A percentile compares a stretch with the other conserved stretches of the same genome.
phyloP scores from a whole-genome alignment of 2,797 vertebrate species.

The Gastrophryne carolinensis region DNA sequence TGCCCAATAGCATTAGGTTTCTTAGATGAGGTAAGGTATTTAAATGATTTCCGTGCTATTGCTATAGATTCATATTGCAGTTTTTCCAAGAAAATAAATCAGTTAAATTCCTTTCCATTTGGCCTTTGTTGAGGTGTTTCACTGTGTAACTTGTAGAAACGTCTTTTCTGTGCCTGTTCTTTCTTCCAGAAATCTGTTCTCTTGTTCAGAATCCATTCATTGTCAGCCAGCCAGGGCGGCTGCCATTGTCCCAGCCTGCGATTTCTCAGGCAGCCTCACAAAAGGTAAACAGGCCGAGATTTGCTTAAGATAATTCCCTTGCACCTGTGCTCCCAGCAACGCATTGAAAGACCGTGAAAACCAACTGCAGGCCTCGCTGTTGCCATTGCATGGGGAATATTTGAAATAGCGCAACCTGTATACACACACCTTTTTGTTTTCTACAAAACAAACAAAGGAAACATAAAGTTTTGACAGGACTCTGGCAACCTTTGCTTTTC shows the following conservation, averaged over 20 bases:
- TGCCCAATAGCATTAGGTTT: too few species aligned
- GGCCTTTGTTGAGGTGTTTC: constrained; percentile 32
- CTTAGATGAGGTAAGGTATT: too few species aligned
- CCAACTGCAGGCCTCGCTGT: constrained; percentile 29
- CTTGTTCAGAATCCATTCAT: constrained; percentile 49
- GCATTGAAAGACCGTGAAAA: constrained; percentile 39
- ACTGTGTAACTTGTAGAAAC: constrained; percentile 35
- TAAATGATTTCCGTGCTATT: too few species aligned
- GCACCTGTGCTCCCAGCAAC: constrained; percentile 43
- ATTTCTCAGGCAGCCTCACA: constrained; percentile 51
- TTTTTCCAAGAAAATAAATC: too few species aligned
- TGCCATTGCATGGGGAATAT: constrained; percentile 43
- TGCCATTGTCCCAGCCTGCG: constrained; percentile 5
- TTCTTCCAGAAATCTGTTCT: constrained; percentile 16
- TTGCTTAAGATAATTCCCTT: constrained; percentile 53
- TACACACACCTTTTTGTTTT: constrained; percentile 35
- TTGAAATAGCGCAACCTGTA: constrained; percentile 30
- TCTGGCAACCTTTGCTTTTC: constrained; percentile 36
- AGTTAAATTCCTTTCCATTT: constrained; percentile 22
- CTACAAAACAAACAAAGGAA: constrained; percentile 42
- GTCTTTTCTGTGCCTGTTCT: constrained; percentile 33
- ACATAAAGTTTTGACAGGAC: constrained; percentile 44
- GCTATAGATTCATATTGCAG: too few species aligned
- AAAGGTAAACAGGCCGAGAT: constrained; percentile 50
- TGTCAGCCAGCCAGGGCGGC: constrained; percentile 53